These are phyloP conservation scores for Etheostoma perlongum DNA, from an alignment of 2,797 vertebrate species.

Conservation along the genomic window DNA sequence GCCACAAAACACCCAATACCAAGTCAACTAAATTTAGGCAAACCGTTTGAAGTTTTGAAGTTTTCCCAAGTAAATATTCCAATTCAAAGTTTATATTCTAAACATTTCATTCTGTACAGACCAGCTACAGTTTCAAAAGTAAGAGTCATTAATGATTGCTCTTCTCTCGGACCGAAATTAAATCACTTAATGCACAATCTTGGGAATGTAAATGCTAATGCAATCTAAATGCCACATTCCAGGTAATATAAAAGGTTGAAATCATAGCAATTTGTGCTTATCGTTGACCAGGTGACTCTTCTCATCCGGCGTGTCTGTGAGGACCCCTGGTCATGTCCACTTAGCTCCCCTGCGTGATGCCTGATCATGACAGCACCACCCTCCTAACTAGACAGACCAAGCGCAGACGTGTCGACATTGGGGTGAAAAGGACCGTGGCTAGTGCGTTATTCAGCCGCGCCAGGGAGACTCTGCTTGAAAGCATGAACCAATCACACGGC, in stretches of 20 bases:
- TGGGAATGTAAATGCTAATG: not conserved
- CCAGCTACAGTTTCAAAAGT: too few species aligned
- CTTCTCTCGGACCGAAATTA: not conserved
- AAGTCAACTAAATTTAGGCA: not conserved
- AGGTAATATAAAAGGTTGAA: not conserved
- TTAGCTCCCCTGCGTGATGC: constrained; percentile 92
- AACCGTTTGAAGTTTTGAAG: not conserved
- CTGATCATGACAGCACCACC: constrained; percentile 99
- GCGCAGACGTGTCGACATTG: constrained; percentile 99
- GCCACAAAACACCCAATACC: not conserved
- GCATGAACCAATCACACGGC: constrained; percentile 96
- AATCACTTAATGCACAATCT: not conserved
- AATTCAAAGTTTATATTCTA: not conserved
- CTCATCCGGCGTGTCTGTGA: constrained; percentile 83
- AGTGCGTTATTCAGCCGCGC: constrained; percentile 92
- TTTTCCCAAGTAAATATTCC: not conserved
- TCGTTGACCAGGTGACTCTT: constrained; percentile 39
- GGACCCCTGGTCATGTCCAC: constrained; percentile 80
- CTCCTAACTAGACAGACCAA: constrained; percentile 99
- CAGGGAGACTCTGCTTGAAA: constrained; percentile 92
- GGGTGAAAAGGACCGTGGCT: constrained; percentile 98
- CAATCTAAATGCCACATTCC: not conserved
- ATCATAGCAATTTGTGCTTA: constrained; percentile 1
- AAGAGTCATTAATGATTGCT: not conserved
- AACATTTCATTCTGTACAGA: not conserved